Evolutionary conservation across 2,797 vertebrate genomes (phyloP), one percentile per base, ranked within the genome.

Genomic region (Argentina silus): DNA sequence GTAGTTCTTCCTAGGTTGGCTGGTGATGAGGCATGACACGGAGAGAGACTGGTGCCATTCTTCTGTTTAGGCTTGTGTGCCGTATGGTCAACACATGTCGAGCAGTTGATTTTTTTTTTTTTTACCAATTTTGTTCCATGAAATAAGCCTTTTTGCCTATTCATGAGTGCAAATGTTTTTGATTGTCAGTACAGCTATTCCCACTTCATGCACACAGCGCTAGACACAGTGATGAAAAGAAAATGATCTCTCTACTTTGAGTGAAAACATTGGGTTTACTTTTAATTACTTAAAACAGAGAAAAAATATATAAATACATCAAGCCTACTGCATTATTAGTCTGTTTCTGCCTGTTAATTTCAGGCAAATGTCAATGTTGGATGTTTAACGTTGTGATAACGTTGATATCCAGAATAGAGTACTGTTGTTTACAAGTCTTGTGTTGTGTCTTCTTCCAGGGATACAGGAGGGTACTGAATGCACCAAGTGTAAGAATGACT

Each of bases 401-500:
- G 7, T 14, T 50, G 7, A 50, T 2, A 50, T 50, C 12, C 47
- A 50, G 47, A 50, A 50, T 50, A 9, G 12, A 50, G 7, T 50
- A 7, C 27, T 36, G 47, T 19, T 56, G n/a, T 19, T 6, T 17
- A 1, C 17, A 17, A 81, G 56, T 73, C 75, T 7, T 50, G 45
- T 67, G 45, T 19, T 47, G 51, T 57, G 56, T 88, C 23, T 83
- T 88, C 77, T 94, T 95, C 48, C 93, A 99, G 98, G 97, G 85
- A 99, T 99, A 89, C 97, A 99, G 83, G 98, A 99, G 92, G 97
- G 97, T 70, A 95, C 93, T 14, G 97, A 99, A 85, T 99, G 98
- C 89, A 98, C 96, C 85, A 99, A 97, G 90, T 99, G 97, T 93
- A 98, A 98, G 92, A 98, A 96, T 85, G 98, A 98, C 92, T 98